phyloP scores from a whole-genome alignment of 2,797 vertebrate species.

The Bovichtus variegatus region DNA sequence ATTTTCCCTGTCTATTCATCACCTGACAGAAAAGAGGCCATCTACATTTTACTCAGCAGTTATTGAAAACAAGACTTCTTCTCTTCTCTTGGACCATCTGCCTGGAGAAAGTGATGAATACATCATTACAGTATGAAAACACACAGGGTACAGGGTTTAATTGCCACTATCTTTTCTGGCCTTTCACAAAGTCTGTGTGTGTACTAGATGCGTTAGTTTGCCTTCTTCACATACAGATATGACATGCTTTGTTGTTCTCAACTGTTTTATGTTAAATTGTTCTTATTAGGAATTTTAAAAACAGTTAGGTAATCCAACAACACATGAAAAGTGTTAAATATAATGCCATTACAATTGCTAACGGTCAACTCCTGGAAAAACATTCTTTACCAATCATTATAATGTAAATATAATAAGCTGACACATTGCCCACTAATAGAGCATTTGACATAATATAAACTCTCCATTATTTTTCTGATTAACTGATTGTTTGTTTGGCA shows the following conservation, averaged over 20 bases:
- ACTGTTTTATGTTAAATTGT: background rate
- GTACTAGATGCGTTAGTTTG: background rate
- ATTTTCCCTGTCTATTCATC: background rate
- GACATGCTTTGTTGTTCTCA: background rate
- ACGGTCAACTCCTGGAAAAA: background rate
- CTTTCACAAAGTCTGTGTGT: background rate
- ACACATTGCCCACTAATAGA: background rate
- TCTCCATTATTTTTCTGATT: too few relatives aligned
- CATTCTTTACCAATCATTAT: background rate
- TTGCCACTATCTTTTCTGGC: background rate
- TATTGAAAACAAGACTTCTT: constrained; percentile 14
- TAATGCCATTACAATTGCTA: background rate
- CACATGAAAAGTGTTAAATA: background rate
- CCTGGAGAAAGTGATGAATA: constrained; percentile 2
- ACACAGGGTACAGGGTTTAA: background rate
- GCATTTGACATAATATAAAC: background rate
- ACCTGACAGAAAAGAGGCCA: background rate
- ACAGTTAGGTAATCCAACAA: background rate
- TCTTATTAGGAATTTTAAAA: background rate
- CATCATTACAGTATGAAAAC: constrained; percentile 8
- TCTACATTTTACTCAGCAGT: constrained; percentile 14
- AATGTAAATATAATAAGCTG: background rate
- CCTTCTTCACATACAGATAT: background rate
- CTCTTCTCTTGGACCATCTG: background rate
- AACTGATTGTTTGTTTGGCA: background rate